phyloP scores from a whole-genome alignment of 2,797 vertebrate genomes.

The Carcharodon carcharias region DNA sequence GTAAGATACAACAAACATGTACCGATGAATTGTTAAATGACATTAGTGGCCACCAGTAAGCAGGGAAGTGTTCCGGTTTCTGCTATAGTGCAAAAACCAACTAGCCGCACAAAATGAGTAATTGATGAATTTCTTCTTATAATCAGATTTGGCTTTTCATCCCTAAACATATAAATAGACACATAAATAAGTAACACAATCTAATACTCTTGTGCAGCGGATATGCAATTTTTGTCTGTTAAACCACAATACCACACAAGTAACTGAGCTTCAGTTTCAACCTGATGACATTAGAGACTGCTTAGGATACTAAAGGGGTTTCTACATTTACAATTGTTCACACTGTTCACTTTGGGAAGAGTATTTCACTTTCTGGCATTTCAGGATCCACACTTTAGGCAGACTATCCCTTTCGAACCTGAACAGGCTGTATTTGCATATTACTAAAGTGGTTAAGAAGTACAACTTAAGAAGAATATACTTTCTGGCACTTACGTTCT shows the following conservation, averaged over 20 bases:
- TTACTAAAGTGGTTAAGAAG: not conserved
- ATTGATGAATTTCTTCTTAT: not conserved
- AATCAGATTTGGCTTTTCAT: too few relatives aligned
- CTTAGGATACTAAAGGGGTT: not conserved
- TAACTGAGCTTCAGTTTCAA: not conserved
- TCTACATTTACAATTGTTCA: not conserved
- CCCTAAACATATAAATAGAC: not conserved
- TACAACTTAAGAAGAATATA: not conserved
- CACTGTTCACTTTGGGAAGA: not conserved
- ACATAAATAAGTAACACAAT: not conserved
- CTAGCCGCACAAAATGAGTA: not conserved
- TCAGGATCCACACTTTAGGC: not conserved
- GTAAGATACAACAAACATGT: not conserved
- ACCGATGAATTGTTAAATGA: not conserved
- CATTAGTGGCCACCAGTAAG: not conserved
- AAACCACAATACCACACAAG: constrained; percentile 13
- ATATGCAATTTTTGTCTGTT: constrained; percentile 9
- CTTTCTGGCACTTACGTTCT: not conserved
- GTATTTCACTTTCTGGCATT: not conserved
- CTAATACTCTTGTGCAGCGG: not conserved
- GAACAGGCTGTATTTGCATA: not conserved
- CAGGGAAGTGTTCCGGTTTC: not conserved
- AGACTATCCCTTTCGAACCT: not conserved
- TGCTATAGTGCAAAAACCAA: not conserved
- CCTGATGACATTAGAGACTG: not conserved